Evolutionary conservation across 2,888 invertebrate species (phyloP).

Genomic region (Troides aeacus): DNA sequence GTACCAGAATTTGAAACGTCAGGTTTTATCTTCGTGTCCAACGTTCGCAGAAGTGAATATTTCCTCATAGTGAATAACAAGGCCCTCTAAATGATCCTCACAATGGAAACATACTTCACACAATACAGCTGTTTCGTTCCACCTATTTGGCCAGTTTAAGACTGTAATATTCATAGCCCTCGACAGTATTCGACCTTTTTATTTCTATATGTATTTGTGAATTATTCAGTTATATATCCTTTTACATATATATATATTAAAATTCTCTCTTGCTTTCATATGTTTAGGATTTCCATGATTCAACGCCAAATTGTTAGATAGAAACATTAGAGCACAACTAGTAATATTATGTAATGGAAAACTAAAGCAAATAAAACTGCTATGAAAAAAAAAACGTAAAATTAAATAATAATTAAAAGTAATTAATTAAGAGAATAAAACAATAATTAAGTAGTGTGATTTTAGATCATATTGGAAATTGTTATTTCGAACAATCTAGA

Average conservation of each 20-base stretch:
- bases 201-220: neutral
- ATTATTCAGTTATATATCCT: neutral
- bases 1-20: conserved; percentile 11
- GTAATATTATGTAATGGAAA: no score
- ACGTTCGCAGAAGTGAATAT: conserved; percentile 27
- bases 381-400: no score
- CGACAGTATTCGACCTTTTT: neutral
- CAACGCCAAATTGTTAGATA: no score
- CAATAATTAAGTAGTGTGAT: no score
- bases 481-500: no score
- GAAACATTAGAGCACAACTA: no score
- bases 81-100: conserved; percentile 22
- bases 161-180: conserved; percentile 8
- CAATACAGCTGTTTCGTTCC: conserved; percentile 26
- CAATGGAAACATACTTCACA: conserved; percentile 16
- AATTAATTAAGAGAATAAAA: no score
- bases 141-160: conserved; percentile 17
- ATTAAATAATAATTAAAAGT: no score
- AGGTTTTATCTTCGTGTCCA: conserved; percentile 15
- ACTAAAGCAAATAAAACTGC: no score
- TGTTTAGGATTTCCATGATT: no score
- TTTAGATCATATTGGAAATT: no score
- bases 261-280: neutral
- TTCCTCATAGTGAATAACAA: conserved; percentile 26
- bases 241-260: neutral